Percentiles rank a stretch among this genome's conserved stretches.
These are phyloP conservation scores for Phania funesta DNA, from an alignment of 2,888 invertebrate genomes.

Conservation along the genomic window DNA sequence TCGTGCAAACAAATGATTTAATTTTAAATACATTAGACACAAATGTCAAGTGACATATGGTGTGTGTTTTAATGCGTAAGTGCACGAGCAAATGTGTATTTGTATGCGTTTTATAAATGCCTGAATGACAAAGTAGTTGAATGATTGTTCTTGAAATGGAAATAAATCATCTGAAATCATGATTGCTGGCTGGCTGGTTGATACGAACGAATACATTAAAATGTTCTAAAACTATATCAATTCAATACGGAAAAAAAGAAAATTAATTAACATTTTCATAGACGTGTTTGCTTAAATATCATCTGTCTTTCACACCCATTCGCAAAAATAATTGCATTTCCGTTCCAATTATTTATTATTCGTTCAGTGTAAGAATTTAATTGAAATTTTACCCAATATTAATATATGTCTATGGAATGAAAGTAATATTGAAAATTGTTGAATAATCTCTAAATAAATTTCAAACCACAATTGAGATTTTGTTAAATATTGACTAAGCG, in stretches of 20 bases:
- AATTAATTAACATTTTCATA: constrained; percentile 45
- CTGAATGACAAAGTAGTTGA: constrained; percentile 38
- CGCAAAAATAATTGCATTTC: constrained; percentile 56
- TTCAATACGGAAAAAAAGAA: constrained; percentile 5
- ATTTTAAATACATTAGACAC: constrained; percentile 37
- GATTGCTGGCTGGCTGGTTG: constrained; percentile 3
- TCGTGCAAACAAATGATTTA: constrained; percentile 29
- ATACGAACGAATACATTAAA: neutral
- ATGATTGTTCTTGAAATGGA: constrained; percentile 43
- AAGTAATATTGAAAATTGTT: neutral
- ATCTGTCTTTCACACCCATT: constrained; percentile 1
- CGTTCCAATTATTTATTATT: constrained; percentile 53
- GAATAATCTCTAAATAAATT: neutral
- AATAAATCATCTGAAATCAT: constrained; percentile 53
- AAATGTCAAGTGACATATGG: constrained; percentile 51
- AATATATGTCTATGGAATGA: neutral
- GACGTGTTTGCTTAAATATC: constrained; percentile 8
- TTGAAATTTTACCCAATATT: constrained; percentile 23
- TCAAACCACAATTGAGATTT: neutral
- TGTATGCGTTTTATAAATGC: constrained; percentile 23
- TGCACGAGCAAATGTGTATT: neutral
- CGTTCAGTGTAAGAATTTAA: constrained; percentile 40
- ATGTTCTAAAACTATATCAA: constrained; percentile 18
- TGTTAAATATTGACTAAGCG: neutral
- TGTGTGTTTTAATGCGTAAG: neutral